Evolutionary conservation across 2,797 vertebrate species (phyloP).

Genomic region (Tiaroga cobitis): DNA sequence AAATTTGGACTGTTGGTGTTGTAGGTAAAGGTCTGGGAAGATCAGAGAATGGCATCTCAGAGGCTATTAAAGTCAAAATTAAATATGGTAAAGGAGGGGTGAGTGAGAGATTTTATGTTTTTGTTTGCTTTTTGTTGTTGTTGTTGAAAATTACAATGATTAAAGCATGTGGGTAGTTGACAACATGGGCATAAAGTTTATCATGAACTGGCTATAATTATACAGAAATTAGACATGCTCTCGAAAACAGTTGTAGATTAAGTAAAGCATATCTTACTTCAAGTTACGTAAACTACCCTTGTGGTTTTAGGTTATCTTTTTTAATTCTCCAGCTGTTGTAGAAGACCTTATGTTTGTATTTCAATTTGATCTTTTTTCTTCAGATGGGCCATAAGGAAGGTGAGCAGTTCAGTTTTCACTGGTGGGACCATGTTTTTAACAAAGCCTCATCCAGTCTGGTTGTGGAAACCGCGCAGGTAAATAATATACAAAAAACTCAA

Average conservation of each 20-base stretch:
- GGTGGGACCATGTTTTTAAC: slow-evolving; percentile 97
- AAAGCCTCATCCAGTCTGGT: slow-evolving; percentile 84
- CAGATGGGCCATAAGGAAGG: slow-evolving; percentile 88
- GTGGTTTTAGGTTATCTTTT: not conserved
- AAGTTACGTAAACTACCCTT: no score
- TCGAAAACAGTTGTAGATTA: not conserved
- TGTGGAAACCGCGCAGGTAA: slow-evolving; percentile 82
- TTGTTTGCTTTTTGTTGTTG: not conserved
- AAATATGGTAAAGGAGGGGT: slow-evolving; percentile 90
- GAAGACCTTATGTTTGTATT: not conserved
- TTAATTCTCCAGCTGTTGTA: not conserved
- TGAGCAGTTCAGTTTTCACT: slow-evolving; percentile 91
- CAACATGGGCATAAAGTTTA: not conserved
- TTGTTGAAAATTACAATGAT: not conserved
- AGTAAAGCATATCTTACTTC: not conserved
- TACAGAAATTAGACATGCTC: not conserved
- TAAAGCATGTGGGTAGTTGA: not conserved
- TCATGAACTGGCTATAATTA: no score
- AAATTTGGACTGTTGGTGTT: slow-evolving; percentile 11
- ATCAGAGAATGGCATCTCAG: slow-evolving; percentile 83
- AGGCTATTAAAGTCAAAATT: slow-evolving; percentile 88
- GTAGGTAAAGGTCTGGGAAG: slow-evolving; percentile 90
- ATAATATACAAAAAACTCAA: not conserved
- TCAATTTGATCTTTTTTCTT: not conserved
- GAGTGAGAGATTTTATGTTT: slow-evolving; percentile 61